Percentiles rank a stretch among this genome's conserved stretches.
Evolutionary conservation across 2,113 vertebrate genomes (phyloP).

Genomic region (Shinisaurus crocodilurus): DNA sequence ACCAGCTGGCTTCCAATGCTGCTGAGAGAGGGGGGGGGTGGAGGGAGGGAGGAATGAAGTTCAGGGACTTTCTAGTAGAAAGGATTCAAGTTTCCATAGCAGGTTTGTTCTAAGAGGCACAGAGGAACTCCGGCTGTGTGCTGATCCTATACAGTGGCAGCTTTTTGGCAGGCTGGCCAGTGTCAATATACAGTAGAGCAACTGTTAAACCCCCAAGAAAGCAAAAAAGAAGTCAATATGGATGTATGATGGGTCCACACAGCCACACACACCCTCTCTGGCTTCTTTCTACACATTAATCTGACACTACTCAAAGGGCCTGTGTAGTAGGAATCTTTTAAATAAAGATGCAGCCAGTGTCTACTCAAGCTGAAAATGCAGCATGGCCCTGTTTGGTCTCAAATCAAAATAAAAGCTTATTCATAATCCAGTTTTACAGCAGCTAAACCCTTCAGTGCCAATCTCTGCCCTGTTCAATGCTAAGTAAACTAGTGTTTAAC

Average conservation of each 20-base stretch:
- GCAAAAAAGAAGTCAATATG: slow-evolving; percentile 35
- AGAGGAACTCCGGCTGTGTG: slow-evolving; percentile 54
- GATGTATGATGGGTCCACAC: neutral
- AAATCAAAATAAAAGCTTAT: slow-evolving; percentile 14
- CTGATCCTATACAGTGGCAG: slow-evolving; percentile 64
- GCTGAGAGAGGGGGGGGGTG: slow-evolving; percentile 45
- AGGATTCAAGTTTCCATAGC: slow-evolving; percentile 66
- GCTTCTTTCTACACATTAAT: slow-evolving; percentile 42
- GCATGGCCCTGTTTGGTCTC: slow-evolving; percentile 5
- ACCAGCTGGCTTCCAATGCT: slow-evolving; percentile 68
- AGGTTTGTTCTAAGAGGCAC: slow-evolving; percentile 58
- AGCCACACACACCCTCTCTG: slow-evolving; percentile 16
- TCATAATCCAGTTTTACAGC: slow-evolving; percentile 12
- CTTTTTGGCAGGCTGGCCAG: slow-evolving; percentile 64
- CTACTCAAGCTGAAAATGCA: slow-evolving; percentile 48
- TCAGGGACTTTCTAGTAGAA: slow-evolving; percentile 60
- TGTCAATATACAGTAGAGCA: slow-evolving; percentile 58
- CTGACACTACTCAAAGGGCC: neutral
- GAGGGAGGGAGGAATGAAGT: slow-evolving; percentile 23
- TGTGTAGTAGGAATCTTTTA: slow-evolving; percentile 12
- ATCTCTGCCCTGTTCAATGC: neutral
- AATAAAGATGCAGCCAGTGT: slow-evolving; percentile 29
- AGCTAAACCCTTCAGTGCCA: neutral
- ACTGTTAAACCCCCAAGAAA: slow-evolving; percentile 57
- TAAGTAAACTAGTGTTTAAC: neutral